Evolutionary conservation across 2,888 invertebrate species (phyloP), one percentile per base, ranked within the genome.

Genomic region (Quadroppia sp.): DNA sequence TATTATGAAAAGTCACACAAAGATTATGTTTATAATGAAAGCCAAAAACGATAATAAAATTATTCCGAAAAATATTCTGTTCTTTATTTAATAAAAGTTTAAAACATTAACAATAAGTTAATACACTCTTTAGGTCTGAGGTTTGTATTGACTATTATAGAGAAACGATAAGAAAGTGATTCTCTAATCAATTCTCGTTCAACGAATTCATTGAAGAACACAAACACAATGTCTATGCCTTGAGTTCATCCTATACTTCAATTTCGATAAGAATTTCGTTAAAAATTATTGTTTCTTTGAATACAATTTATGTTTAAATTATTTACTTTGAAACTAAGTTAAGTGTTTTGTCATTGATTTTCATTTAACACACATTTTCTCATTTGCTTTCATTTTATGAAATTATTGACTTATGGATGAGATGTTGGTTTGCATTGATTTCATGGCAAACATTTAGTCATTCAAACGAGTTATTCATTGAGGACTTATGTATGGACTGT

Each of bases 1-100:
- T 11, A 36, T 36, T 36, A 45, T 45, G 45, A 45, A 50, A 59
- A 59, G 25, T 59, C 59, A 59, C 30, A 59, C 59, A 59, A 59
- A 59, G 4, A 11, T 15, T 59, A 30, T 59, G 28, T 59, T 28
- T 59, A 59, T 59, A 59, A 28, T 59, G 59, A 59, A 59, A 59
- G 15, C 30, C 30, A 59, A 59, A 13, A n/a, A 59, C 15, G 20
- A 50, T 50, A 59, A 59, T 59, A 59, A 59, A 28, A 59, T 20
- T n/a, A 59, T 59, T 59, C 59, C 28, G 9, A 59, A 53, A 25
- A 28, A 17, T 13, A 59, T 15, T 23, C n/a, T 53, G 2, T 25
- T 53, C 3, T 53, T 23, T 53, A 23, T 53, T 53, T 53, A 45
- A 17, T 15, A 45, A 2, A 9, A 9, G 15, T 17, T 17, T 45